Percentiles rank a stretch among this genome's conserved stretches.
phyloP scores from a whole-genome alignment of 2,888 invertebrate species.

The Apomyelois bistriatella region DNA sequence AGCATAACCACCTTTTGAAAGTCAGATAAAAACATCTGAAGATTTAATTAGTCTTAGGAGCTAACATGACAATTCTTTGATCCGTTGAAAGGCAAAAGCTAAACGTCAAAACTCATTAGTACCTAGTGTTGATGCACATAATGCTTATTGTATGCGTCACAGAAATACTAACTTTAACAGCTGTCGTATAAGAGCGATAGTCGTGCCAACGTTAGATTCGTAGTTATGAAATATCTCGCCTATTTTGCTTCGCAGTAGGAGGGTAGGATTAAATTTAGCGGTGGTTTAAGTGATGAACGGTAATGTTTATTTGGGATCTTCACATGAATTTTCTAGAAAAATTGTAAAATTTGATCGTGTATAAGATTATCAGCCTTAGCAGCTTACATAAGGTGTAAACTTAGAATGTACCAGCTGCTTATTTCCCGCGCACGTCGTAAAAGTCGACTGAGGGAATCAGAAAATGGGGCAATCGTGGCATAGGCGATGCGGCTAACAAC shows the following conservation, averaged over 20 bases:
- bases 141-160: constrained; percentile 29
- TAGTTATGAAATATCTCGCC: constrained; percentile 49
- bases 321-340: not conserved
- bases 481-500: no score
- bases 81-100: constrained; percentile 7
- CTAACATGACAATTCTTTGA: constrained; percentile 6
- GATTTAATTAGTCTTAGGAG: not conserved
- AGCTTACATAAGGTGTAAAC: no score
- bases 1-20: not conserved
- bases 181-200: constrained; percentile 27
- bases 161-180: constrained; percentile 27
- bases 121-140: constrained; percentile 28
- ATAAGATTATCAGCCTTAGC: no score
- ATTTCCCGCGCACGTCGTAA: no score
- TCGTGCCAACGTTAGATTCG: constrained; percentile 29
- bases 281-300: constrained; percentile 31
- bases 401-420: no score
- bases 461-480: no score
- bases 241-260: constrained; percentile 44
- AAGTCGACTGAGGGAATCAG: no score
- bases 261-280: constrained; percentile 46
- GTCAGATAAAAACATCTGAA: not conserved
- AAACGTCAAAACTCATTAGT: constrained; percentile 26
- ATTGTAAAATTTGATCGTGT: no score
- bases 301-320: not conserved